Evolutionary conservation across 2,797 vertebrate species (phyloP).

Genomic region (Sarcoramphus papa): DNA sequence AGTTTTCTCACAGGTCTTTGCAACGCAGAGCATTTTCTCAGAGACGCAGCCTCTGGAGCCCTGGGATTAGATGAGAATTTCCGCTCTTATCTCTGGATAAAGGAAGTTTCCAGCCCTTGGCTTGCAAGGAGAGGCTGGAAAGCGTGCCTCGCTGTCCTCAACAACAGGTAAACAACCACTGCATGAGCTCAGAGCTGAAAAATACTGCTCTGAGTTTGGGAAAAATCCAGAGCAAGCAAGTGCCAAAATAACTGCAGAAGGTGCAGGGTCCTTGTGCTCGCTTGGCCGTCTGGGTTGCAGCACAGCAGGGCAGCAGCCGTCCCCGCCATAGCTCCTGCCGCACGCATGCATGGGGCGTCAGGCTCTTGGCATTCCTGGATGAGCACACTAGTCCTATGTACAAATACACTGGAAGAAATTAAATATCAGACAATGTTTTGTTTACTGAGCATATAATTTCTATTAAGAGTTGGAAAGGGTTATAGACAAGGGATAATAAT

Average conservation of each 20-base stretch:
- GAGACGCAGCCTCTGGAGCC: not conserved
- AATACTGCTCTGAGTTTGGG: not conserved
- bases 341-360: accelerated
- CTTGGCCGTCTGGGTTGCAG: not conserved
- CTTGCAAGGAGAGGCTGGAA: not conserved
- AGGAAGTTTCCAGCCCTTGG: not conserved
- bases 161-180: not conserved
- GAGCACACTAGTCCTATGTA: not conserved
- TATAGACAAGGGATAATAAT: not conserved
- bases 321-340: not conserved
- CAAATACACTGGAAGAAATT: not conserved
- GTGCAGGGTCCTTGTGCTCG: accelerated
- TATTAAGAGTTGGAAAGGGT: not conserved
- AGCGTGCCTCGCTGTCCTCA: not conserved
- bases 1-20: not conserved
- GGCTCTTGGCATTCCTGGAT: accelerated
- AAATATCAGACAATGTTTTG: not conserved
- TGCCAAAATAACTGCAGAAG: not conserved
- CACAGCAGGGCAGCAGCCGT: not conserved
- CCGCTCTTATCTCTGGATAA: not conserved
- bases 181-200: not conserved
- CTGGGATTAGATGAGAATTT: not conserved
- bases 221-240: not conserved
- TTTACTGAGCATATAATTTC: not conserved
- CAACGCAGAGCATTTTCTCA: not conserved